These are phyloP conservation scores for Amia ocellicauda DNA, from an alignment of 2,113 vertebrate species.

Conservation along the genomic window DNA sequence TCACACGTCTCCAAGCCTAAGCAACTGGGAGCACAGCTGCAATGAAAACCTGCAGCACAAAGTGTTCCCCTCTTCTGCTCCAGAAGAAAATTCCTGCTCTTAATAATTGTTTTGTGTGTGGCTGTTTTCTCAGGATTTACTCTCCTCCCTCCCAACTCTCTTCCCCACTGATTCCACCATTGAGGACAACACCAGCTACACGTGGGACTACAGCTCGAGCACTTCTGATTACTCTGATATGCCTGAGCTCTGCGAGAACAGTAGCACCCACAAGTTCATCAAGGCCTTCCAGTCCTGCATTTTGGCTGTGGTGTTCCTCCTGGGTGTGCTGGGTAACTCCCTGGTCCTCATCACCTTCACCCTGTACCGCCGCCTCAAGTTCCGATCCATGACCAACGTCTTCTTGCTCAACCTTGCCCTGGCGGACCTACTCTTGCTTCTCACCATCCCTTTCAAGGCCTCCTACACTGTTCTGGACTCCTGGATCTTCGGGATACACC, in stretches of 20 bases:
- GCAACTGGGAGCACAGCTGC: no score
- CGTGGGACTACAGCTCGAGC: not conserved
- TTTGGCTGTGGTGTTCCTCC: conserved; percentile 65
- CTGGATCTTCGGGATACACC: conserved; percentile 54
- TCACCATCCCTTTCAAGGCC: conserved; percentile 72
- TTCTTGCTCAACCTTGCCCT: conserved; percentile 84
- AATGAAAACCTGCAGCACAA: no score
- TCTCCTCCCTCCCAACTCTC: no score
- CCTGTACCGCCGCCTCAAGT: conserved; percentile 53
- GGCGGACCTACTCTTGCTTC: conserved; percentile 80
- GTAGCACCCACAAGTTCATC: conserved; percentile 45
- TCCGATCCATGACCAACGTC: conserved; percentile 72
- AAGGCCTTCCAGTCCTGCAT: conserved; percentile 66
- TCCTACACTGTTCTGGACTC: conserved; percentile 37
- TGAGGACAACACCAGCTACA: no score
- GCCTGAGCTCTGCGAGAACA: conserved; percentile 62
- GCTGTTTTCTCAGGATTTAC: no score
- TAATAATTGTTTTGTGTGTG: no score
- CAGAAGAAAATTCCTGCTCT: no score
- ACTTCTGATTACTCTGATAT: not conserved
- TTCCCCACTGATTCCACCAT: no score
- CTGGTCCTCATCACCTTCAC: conserved; percentile 83
- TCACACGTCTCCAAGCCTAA: no score
- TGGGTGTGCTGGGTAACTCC: conserved; percentile 75
- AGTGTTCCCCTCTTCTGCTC: no score